Base-by-base conservation (phyloP, 2,888 invertebrate species). In the Alviniconcha strummeri region DNA sequence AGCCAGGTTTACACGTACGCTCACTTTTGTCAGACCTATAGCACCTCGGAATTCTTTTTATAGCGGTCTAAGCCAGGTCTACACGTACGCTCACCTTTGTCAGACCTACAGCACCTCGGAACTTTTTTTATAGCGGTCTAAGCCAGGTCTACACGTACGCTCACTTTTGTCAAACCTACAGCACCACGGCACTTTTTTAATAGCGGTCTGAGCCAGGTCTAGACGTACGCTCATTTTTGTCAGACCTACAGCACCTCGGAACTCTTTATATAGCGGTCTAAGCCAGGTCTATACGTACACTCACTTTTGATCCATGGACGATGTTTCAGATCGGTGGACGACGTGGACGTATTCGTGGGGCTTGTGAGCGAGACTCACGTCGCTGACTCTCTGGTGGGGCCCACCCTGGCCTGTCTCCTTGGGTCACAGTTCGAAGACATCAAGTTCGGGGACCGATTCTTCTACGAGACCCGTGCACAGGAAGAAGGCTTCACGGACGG, bases 401-500 rank as follows among this genome's bases (percentile, higher is more conserved):
- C 82, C 17, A 76, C 77, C 3, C 64, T 82, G 64, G 52, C 78
- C 67, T 82, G 82, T 69, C 82, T 82, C 19, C 17, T 82, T 17
- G 82, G 77, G 4, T 9, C 77, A 15, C 82, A 82, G 77, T 82
- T 82, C 71, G 52, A 64, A 8, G 82, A 67, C 69, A 77, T 82
- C 11, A 82, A 82, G n/a, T 56, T 82, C 7, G 82, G 82, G 0
- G 82, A 82, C 19, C 67, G 82, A 2, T 82, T 82, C 77, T 82
- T 76, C 56, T 82, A 77, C 71, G 82, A 82, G 78, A 78, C 82
- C 11, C 60, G 52, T 0, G 13, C 13, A 13, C 8, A 5, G 5
- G 8, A 0, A 4, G 82, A 78, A 17, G 54, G 82, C 52, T 82
- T 82, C 69, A 82, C 77, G 8, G 54, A 9, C 7, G 77, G 82